Conservation (phyloP, 2,797 vertebrate genomes). For the Galagoides demidoff region DNA sequence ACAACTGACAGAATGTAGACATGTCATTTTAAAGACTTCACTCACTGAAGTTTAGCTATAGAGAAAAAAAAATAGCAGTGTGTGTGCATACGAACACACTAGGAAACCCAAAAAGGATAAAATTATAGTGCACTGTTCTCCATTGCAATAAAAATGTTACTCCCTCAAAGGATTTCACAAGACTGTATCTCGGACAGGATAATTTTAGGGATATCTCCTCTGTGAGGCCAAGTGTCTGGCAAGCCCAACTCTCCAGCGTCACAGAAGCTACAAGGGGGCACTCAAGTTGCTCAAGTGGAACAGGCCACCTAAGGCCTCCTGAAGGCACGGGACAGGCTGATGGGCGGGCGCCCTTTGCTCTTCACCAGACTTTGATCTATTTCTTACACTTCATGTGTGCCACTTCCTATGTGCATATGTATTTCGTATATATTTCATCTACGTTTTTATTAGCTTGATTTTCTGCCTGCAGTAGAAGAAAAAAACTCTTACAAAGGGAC, state of each 20-base stretch:
- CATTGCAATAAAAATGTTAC: background rate
- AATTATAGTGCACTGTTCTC: background rate
- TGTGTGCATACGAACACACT: accelerated
- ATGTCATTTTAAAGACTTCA: slow-evolving; percentile 57
- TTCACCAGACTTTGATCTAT: background rate
- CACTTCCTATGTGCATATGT: too few species aligned
- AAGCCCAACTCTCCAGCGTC: background rate
- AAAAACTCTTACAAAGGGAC: background rate
- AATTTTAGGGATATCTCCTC: background rate
- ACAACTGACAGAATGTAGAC: slow-evolving; percentile 66
- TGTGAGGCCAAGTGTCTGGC: background rate
- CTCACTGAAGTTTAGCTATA: slow-evolving; percentile 11
- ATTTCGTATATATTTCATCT: too few species aligned
- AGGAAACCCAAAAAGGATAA: slow-evolving; percentile 23
- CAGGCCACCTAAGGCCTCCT: background rate
- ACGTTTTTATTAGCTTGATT: background rate
- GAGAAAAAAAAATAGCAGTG: background rate
- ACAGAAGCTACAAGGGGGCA: background rate
- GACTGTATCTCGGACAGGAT: background rate
- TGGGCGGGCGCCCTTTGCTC: background rate
- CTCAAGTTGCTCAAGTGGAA: background rate
- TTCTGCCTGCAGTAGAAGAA: slow-evolving; percentile 4
- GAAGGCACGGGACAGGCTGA: background rate
- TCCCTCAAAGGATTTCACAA: slow-evolving; percentile 3
- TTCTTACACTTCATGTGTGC: background rate